Conservation (phyloP, 2,888 invertebrate species). For the Metalampra italica region DNA sequence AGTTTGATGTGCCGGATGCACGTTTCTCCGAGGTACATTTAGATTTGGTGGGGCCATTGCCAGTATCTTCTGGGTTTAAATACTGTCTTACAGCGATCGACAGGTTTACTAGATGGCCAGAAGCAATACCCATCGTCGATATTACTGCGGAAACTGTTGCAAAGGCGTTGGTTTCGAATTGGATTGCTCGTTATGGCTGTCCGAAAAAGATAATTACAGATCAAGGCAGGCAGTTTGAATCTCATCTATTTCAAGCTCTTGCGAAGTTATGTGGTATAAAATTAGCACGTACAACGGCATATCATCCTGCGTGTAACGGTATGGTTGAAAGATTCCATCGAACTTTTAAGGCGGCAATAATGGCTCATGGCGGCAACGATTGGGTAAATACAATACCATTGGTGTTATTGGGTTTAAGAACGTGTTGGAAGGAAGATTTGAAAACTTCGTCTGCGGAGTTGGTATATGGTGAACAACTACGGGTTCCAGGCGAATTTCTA, state of each 20-base stretch:
- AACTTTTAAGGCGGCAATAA: not conserved
- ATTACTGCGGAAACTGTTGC: conserved; percentile 19
- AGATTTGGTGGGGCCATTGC: not conserved
- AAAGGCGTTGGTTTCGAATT: conserved; percentile 14
- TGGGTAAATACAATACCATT: conserved; percentile 26
- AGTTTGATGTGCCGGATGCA: no score
- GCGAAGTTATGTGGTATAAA: conserved; percentile 15
- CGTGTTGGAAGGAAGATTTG: conserved; percentile 17
- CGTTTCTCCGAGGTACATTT: not conserved
- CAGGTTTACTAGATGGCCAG: conserved; percentile 21
- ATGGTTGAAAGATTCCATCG: not conserved
- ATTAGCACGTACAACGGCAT: conserved; percentile 10
- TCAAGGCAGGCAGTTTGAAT: conserved; percentile 20
- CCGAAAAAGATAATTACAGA: conserved; percentile 13
- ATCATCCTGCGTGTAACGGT: not conserved
- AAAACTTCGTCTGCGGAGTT: conserved; percentile 23
- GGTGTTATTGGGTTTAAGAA: conserved; percentile 31
- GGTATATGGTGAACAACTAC: conserved; percentile 12
- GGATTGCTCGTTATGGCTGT: conserved; percentile 16
- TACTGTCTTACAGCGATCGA: not conserved
- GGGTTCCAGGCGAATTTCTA: conserved; percentile 2
- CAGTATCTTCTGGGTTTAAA: not conserved
- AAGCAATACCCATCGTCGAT: conserved; percentile 17
- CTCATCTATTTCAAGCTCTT: conserved; percentile 12
- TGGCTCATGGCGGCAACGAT: not conserved